Conservation (phyloP, 1,140 invertebrate species). For the Stenopsyche tienmushanensis region DNA sequence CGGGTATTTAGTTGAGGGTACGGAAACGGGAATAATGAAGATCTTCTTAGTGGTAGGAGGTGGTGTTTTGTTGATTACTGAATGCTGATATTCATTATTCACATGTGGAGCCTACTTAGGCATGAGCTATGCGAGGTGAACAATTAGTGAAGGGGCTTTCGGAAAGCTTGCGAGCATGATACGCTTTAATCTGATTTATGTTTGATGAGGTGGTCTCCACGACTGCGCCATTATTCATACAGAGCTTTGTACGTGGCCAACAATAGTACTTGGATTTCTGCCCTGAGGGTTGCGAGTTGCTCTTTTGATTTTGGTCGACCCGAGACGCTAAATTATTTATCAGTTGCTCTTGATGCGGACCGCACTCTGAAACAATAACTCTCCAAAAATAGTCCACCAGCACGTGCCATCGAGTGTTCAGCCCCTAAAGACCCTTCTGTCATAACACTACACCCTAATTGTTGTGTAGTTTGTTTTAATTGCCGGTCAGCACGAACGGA, state of each 20-base stretch:
- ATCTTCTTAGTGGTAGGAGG: neutral
- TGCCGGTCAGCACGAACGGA: conserved; percentile 18
- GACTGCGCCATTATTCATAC: conserved; percentile 25
- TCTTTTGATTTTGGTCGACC: conserved; percentile 24
- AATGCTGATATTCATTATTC: neutral
- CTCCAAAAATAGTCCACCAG: conserved; percentile 14
- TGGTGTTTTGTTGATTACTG: neutral
- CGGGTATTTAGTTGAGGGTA: too few relatives aligned
- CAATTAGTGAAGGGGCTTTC: conserved; percentile 13
- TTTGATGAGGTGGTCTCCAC: conserved; percentile 16
- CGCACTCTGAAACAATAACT: conserved; percentile 3
- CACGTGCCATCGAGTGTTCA: neutral
- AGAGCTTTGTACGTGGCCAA: conserved; percentile 14
- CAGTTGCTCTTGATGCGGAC: conserved; percentile 3
- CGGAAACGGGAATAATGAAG: neutral
- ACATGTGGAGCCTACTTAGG: neutral
- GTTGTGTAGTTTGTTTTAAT: conserved; percentile 19
- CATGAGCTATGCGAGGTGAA: conserved; percentile 3
- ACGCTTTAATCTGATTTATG: conserved; percentile 31
- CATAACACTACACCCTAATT: conserved; percentile 24
- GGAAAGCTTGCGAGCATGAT: neutral
- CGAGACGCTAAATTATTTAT: conserved; percentile 25
- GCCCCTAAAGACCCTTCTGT: conserved; percentile 5
- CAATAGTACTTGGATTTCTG: conserved; percentile 19
- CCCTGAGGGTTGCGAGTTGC: neutral